Evolutionary conservation across 2,113 vertebrate species (phyloP), one percentile per base, ranked within the genome.

Genomic region (Sinocyclocheilus anshuiensis): DNA sequence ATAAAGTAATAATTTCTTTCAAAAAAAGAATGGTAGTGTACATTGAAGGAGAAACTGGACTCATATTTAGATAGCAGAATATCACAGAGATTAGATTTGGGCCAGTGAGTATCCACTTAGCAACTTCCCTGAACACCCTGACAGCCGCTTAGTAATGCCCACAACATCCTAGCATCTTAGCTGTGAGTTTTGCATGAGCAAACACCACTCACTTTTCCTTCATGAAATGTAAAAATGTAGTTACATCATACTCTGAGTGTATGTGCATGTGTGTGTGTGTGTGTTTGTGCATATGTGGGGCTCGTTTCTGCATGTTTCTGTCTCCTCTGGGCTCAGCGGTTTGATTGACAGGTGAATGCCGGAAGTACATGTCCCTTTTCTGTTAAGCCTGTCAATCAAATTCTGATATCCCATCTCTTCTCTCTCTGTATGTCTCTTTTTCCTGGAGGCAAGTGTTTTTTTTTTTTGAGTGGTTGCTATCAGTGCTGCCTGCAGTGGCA

Each of bases 371-470:
- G 9, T 76, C 77, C 61, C 26, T 53, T 75, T 57, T 79, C 71
- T 13, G 59, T 87, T 77, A 65, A 61, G 22, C 78, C 57, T 81
- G 78, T 81, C 78, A 81, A 81, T 81, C 78, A 24, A 45, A 65
- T 57, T 71, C 75, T 75, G 72, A 75, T 75, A 75, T 24, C 72
- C 86, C 67, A 69, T 53, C 50, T 75, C 10, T 42, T 59, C 45
- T 85, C 6, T 83, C 29, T 84, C 12, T 85, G 22, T 84, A 36
- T 50, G 12, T 82, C 79, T 24, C 33, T 86, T 42, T 67, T 8
- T 36, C 83, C 84, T 89, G n/a, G 50, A 72, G 84, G 86, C 88
- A 83, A 36, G 36, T 88, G 80, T 87, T 89, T 81, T 48, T 77
- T 15, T 57, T 78, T 74, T 71, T 33, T 71, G 36, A 36, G 57